phyloP scores from a whole-genome alignment of 2,797 vertebrate genomes.

The Falco columbarius region DNA sequence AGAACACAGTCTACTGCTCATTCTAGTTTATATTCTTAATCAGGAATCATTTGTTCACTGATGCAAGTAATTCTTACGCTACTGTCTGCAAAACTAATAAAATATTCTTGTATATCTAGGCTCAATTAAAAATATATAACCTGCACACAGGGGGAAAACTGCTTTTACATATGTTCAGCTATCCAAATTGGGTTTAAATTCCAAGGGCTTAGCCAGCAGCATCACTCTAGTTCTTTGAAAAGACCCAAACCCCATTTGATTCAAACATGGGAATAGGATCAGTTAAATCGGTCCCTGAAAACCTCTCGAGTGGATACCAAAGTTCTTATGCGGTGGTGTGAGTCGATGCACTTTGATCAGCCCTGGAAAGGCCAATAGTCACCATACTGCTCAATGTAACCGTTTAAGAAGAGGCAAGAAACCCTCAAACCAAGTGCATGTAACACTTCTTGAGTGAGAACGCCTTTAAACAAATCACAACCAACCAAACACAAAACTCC shows the following conservation, averaged over 20 bases:
- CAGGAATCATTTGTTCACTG: background rate
- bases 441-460: background rate
- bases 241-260: background rate
- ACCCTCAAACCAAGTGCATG: accelerated
- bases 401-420: background rate
- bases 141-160: background rate
- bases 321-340: background rate
- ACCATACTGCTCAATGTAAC: background rate
- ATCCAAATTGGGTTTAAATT: background rate
- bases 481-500: background rate
- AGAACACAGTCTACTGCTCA: background rate
- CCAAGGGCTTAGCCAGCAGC: background rate
- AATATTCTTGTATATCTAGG: background rate
- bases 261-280: background rate
- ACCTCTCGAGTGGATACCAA: background rate
- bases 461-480: background rate
- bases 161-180: background rate
- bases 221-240: background rate
- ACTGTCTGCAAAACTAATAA: background rate
- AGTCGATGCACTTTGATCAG: background rate
- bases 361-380: background rate
- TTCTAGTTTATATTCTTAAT: background rate
- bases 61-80: background rate
- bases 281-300: background rate
- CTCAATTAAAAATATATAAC: background rate